Evolutionary conservation across 2,797 vertebrate species (phyloP).

Genomic region (Eremophila alpestris): DNA sequence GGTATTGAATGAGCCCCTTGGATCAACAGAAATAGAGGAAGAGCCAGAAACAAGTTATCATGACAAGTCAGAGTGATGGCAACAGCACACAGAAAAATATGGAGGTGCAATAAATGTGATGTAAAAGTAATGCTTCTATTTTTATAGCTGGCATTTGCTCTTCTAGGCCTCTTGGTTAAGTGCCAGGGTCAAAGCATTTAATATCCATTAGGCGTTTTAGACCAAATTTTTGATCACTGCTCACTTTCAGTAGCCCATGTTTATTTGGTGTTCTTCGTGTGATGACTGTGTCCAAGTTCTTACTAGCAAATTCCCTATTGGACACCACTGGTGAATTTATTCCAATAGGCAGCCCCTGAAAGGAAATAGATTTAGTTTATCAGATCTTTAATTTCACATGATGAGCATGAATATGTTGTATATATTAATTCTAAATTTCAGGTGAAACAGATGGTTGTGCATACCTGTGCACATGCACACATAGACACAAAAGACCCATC

Average conservation of each 20-base stretch:
- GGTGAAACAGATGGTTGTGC: background rate
- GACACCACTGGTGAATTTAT: background rate
- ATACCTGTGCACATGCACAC: fast-evolving
- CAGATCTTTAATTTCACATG: background rate
- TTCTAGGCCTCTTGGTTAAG: background rate
- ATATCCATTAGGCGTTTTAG: background rate
- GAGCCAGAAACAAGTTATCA: slow-evolving; percentile 24
- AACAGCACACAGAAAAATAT: background rate
- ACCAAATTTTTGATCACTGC: slow-evolving; percentile 3
- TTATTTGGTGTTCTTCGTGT: background rate
- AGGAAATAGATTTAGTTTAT: background rate
- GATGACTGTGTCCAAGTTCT: background rate
- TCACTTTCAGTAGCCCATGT: slow-evolving; percentile 14
- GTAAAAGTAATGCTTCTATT: background rate
- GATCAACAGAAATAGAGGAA: slow-evolving; percentile 10
- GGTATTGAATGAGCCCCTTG: background rate
- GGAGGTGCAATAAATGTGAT: background rate
- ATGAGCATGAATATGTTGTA: background rate
- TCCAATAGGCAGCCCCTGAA: background rate
- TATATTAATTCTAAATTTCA: background rate
- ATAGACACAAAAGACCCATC: background rate
- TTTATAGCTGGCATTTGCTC: background rate
- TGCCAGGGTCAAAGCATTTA: background rate
- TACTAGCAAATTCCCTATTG: background rate
- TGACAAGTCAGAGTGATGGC: background rate